These are phyloP conservation scores for Oceanodroma tethys DNA, from an alignment of 2,113 vertebrate species.

Conservation along the genomic window DNA sequence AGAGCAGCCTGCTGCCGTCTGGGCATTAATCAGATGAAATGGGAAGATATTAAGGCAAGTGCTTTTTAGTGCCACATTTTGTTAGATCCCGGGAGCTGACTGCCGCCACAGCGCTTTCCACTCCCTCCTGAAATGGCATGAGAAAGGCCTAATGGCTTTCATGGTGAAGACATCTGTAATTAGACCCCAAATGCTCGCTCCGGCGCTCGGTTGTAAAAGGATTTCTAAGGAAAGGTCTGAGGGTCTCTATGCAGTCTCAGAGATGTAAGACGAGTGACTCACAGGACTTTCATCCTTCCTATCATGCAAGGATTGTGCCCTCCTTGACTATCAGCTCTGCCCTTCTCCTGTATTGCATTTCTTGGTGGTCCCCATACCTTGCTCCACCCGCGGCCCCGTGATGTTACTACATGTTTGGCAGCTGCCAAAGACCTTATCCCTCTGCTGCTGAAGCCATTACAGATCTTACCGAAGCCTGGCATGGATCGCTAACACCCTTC, in stretches of 20 bases:
- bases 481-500: neutral
- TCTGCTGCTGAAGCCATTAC: neutral
- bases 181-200: rapidly evolving
- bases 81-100: neutral
- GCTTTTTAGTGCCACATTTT: neutral
- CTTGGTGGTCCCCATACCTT: neutral
- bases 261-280: too few species aligned
- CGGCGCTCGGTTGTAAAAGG: rapidly evolving
- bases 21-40: neutral
- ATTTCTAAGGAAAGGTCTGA: neutral
- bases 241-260: neutral
- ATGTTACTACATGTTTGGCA: neutral
- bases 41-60: neutral
- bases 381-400: neutral
- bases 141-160: neutral
- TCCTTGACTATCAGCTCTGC: neutral
- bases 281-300: neutral
- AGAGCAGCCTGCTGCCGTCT: neutral
- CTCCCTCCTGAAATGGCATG: rapidly evolving
- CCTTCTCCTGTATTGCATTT: neutral
- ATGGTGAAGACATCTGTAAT: neutral
- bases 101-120: neutral
- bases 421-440: neutral
- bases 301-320: neutral
- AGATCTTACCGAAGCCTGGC: neutral